A percentile compares a stretch with the other conserved stretches of the same genome.
Evolutionary conservation across 2,113 vertebrate species (phyloP).

Genomic region (Amphilophus citrinellus): DNA sequence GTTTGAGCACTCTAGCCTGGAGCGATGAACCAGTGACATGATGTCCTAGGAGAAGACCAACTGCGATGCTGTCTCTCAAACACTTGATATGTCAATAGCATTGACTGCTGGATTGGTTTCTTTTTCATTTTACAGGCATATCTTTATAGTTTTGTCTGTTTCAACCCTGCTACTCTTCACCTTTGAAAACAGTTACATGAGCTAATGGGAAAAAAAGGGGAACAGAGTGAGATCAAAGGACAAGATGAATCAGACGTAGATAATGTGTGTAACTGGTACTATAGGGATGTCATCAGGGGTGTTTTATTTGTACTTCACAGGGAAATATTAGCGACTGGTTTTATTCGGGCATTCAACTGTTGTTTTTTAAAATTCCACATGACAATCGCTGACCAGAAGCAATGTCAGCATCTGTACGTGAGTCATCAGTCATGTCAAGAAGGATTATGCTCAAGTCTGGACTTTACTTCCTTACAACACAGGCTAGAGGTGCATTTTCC

Average conservation of each 20-base stretch:
- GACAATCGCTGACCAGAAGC: slow-evolving; percentile 12
- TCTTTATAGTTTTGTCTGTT: neutral
- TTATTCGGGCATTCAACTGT: neutral
- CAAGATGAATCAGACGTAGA: slow-evolving; percentile 14
- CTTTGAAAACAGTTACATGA: slow-evolving; percentile 9
- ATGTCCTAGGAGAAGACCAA: slow-evolving; percentile 33
- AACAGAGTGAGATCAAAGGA: slow-evolving; percentile 15
- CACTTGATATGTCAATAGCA: neutral
- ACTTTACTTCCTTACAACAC: slow-evolving; percentile 39
- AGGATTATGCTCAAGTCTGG: slow-evolving; percentile 29
- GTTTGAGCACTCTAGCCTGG: slow-evolving; percentile 32
- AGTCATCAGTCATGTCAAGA: slow-evolving; percentile 42
- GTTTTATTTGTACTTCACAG: slow-evolving; percentile 17
- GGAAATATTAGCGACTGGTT: neutral
- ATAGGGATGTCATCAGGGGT: neutral
- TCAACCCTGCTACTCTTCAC: neutral
- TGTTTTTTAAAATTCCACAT: neutral
- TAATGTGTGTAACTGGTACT: neutral
- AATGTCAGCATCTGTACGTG: slow-evolving; percentile 12
- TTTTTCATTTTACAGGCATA: slow-evolving; percentile 1
- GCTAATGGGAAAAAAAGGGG: neutral
- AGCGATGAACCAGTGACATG: slow-evolving; percentile 46
- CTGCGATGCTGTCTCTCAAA: neutral
- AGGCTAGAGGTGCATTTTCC: slow-evolving; percentile 1
- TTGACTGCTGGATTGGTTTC: neutral